Conservation (phyloP, 1,140 invertebrate species). For the Aphelenchoides fujianensis region DNA sequence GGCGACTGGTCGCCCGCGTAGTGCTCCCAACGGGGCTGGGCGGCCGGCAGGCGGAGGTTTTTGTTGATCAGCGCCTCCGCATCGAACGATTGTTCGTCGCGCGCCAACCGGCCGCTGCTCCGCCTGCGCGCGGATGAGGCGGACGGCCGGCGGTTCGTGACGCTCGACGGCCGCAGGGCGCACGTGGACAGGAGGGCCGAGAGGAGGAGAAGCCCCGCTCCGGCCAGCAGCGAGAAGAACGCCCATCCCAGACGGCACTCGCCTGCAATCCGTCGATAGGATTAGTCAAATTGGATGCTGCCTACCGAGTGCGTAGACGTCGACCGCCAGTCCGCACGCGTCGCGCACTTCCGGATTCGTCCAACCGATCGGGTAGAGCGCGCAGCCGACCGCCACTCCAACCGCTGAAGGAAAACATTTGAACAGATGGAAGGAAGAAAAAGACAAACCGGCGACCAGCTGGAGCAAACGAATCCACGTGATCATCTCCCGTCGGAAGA, state of each 20-base stretch:
- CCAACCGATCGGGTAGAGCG: not conserved
- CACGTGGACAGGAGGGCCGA: not conserved
- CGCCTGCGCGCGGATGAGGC: too few relatives aligned
- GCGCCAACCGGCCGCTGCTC: not conserved
- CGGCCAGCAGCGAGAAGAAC: not conserved
- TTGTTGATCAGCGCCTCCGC: slow-evolving; percentile 11
- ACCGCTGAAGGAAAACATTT: not conserved
- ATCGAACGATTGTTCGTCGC: not conserved
- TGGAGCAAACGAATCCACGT: not conserved
- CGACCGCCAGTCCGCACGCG: not conserved
- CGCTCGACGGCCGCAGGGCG: not conserved
- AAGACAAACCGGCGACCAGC: not conserved
- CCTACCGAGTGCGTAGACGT: not conserved
- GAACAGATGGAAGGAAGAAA: not conserved
- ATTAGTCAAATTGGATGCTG: not conserved
- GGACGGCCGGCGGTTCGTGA: not conserved
- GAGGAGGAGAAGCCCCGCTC: not conserved
- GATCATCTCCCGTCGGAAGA: not conserved
- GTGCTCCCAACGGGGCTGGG: not conserved
- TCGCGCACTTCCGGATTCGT: not conserved
- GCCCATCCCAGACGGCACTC: slow-evolving; percentile 9
- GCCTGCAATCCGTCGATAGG: not conserved
- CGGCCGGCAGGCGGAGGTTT: not conserved
- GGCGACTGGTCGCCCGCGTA: not conserved
- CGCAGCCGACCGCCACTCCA: not conserved